Evolutionary conservation across 2,113 vertebrate species (phyloP).

Genomic region (Cariama cristata): DNA sequence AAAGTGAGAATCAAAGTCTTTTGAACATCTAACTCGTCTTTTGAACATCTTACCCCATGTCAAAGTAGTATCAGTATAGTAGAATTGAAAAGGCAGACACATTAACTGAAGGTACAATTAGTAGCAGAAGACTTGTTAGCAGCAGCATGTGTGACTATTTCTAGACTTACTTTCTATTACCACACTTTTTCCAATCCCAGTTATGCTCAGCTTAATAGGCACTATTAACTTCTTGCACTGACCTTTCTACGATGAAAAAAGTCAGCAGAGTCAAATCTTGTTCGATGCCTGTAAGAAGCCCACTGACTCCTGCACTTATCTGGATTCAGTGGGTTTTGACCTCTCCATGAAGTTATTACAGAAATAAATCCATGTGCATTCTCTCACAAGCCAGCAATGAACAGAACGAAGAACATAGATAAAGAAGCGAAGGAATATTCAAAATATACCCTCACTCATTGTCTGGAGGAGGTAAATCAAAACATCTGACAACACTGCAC

Average conservation of each 20-base stretch:
- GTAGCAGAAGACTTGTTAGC: background rate
- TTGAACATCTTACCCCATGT: background rate
- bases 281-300: background rate
- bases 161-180: background rate
- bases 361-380: background rate
- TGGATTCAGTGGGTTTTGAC: background rate
- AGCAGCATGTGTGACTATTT: background rate
- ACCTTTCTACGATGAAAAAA: background rate
- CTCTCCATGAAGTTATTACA: background rate
- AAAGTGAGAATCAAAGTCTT: background rate
- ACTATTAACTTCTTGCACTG: background rate
- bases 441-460: background rate
- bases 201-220: background rate
- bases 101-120: background rate
- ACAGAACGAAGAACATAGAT: accelerated
- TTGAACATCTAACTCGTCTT: background rate
- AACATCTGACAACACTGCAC: accelerated
- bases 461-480: background rate
- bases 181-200: background rate
- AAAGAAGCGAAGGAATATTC: background rate
- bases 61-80: background rate
- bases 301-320: background rate
- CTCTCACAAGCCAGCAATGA: background rate
- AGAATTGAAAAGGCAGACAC: background rate
- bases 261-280: background rate